phyloP scores from a whole-genome alignment of 2,797 vertebrate genomes.

The Phaenicophaeus curvirostris region DNA sequence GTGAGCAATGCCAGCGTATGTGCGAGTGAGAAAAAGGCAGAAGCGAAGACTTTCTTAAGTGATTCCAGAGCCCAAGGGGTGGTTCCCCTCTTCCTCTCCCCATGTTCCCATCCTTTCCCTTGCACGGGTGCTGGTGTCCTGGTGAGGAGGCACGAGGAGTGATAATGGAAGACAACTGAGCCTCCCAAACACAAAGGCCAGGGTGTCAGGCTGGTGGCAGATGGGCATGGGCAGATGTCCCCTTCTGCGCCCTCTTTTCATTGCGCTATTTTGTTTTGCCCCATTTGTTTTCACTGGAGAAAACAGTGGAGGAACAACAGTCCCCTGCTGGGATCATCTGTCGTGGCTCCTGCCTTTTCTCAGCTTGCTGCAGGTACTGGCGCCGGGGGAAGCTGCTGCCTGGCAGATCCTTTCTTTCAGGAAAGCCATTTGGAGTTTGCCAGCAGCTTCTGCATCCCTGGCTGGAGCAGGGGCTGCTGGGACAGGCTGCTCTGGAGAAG shows the following conservation, averaged over 20 bases:
- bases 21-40: background rate
- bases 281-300: slow-evolving; percentile 19
- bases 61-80: background rate
- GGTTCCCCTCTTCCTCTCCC: slow-evolving; percentile 36
- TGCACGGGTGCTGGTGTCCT: slow-evolving; percentile 1
- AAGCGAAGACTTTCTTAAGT: background rate
- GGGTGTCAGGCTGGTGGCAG: slow-evolving; percentile 24
- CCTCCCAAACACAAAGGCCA: background rate
- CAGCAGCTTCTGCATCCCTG: background rate
- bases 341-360: slow-evolving; percentile 43
- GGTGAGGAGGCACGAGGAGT: slow-evolving; percentile 34
- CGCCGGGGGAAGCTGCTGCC: background rate
- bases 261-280: background rate
- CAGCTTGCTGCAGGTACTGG: slow-evolving; percentile 24
- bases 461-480: background rate
- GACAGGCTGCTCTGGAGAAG: background rate
- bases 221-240: slow-evolving; percentile 62
- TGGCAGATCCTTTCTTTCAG: background rate
- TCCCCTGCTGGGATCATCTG: slow-evolving; percentile 62
- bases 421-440: background rate
- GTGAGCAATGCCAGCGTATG: background rate
- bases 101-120: background rate
- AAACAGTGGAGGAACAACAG: slow-evolving; percentile 4
- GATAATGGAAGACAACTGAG: slow-evolving; percentile 20
- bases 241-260: slow-evolving; percentile 9